Base-by-base conservation (phyloP, 2,888 invertebrate genomes). In the Nemapogon koenigi region DNA sequence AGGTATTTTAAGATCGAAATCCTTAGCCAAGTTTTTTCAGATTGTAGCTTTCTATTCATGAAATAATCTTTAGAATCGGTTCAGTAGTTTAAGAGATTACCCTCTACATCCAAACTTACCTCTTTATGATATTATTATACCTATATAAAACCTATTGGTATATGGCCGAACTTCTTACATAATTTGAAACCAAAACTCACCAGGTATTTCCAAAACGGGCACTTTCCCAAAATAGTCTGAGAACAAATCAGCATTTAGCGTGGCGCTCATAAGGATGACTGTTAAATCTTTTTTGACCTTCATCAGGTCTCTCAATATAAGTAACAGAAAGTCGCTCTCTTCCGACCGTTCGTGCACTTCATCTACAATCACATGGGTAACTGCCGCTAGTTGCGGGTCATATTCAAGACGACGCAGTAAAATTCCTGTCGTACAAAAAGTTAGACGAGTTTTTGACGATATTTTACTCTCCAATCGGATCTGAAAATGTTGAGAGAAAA, bases 351-450 rank as follows among this genome's bases (percentile, higher is more conserved):
- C 96, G 56, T 97, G 97, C 0, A 97, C 92, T 71, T 97, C 97
- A 60, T 97, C 97, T 0, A 92, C 88, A 42, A 92, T 83, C 4
- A 92, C 72, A 57, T 97, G 96, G 0, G 93, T 90, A 1, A 96
- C 88, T 2, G 87, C 85, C 16, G 83, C 80, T 16, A 95, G 61
- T 6, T 86, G 73, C 0, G 89, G 87, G 55, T 94, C 93, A 26
- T 89, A 85, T 49, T 92, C 89, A 29, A 97, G 66, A 35, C 94
- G 84, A 30, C 96, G 81, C 28, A 97, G 63, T 35, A 97, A 65
- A 35, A 97, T 95, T 37, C 97, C 97, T 2, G 92, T 95, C 0
- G 97, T 97, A 58, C 97, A 97, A 67, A 95, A 97, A 2, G 89
- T 90, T 10, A 97, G 73, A 3, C 95, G 82, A 0, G 97, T 97